phyloP scores from a whole-genome alignment of 2,113 vertebrate species.

The Neofelis nebulosa region DNA sequence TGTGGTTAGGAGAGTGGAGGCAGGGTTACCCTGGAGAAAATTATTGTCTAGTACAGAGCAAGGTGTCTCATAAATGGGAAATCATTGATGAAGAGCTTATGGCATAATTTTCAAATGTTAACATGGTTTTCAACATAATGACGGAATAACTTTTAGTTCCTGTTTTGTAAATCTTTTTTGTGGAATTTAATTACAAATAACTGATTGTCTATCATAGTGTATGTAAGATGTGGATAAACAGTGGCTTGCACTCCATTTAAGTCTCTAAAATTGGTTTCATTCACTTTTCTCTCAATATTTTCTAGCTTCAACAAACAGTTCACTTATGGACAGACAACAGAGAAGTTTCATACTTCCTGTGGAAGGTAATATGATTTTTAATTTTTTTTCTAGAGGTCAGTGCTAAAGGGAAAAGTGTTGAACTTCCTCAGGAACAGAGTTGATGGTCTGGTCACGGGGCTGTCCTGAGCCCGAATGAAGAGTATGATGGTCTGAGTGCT shows the following conservation, averaged over 20 bases:
- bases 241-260: not conserved
- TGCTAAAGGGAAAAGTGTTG: not conserved
- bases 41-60: not conserved
- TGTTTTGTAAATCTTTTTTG: not conserved
- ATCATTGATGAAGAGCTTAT: not conserved
- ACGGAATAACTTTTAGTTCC: too few relatives aligned
- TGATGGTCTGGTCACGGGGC: not conserved
- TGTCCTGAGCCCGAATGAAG: not conserved
- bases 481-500: not conserved
- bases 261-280: not conserved
- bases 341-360: fast-evolving
- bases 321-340: fast-evolving
- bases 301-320: conserved; percentile 28
- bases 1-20: not conserved
- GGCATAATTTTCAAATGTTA: not conserved
- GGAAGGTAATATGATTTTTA: conserved; percentile 37
- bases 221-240: not conserved
- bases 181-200: not conserved
- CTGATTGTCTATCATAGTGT: not conserved
- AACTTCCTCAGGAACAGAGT: not conserved
- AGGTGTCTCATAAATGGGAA: not conserved
- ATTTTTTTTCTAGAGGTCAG: too few relatives aligned
- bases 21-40: not conserved
- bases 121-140: not conserved
- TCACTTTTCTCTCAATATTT: not conserved